Conservation (phyloP, 2,113 vertebrate genomes). For the Tychaedon coryphoeus region DNA sequence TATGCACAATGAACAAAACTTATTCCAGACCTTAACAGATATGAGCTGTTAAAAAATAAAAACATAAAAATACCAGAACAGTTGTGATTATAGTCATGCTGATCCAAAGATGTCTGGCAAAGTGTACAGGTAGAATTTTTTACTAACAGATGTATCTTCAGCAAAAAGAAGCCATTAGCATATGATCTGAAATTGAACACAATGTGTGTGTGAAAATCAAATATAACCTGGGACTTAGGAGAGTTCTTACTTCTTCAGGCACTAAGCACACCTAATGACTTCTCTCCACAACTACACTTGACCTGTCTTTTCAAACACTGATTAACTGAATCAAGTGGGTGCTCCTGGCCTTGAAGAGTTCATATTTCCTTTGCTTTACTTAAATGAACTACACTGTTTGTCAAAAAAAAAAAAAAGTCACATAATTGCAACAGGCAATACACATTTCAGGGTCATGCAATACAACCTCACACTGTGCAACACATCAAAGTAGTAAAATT, state of each 20-base stretch:
- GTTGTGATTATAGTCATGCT: background rate
- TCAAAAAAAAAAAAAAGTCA: background rate
- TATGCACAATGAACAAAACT: background rate
- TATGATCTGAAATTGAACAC: background rate
- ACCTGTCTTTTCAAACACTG: background rate
- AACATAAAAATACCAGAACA: background rate
- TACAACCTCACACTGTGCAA: background rate
- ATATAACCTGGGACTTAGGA: background rate
- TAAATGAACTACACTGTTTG: background rate
- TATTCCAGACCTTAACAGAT: background rate
- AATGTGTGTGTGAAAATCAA: background rate
- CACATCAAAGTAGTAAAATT: background rate
- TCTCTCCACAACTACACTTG: background rate
- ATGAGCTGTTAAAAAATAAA: background rate
- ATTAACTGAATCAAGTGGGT: background rate
- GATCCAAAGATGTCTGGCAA: background rate
- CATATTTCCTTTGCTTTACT: background rate
- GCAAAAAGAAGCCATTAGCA: background rate
- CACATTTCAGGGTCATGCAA: background rate
- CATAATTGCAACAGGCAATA: background rate
- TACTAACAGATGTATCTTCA: background rate
- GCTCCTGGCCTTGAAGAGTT: background rate
- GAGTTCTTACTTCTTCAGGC: background rate
- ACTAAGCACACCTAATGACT: background rate
- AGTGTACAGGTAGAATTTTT: background rate